These are phyloP conservation scores for Luperina nickerlii DNA, from an alignment of 2,888 invertebrate genomes.

Conservation along the genomic window DNA sequence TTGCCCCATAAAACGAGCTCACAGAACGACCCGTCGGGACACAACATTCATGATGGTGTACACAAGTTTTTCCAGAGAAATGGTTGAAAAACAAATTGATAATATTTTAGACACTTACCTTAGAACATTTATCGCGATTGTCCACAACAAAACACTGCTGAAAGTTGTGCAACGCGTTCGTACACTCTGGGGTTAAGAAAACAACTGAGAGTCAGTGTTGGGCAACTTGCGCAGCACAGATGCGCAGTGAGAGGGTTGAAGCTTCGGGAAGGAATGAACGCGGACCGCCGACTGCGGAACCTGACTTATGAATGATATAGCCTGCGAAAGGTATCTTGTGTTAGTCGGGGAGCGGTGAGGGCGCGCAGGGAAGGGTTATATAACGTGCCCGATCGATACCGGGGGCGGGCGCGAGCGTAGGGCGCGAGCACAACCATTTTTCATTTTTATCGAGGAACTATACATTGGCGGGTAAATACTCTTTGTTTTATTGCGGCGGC, in stretches of 20 bases:
- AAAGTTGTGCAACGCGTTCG: constrained; percentile 69
- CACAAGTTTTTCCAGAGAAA: constrained; percentile 1
- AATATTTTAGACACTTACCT: constrained; percentile 75
- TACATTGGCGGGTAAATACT: constrained; percentile 59
- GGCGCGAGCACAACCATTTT: constrained; percentile 75
- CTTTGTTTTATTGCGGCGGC: constrained; percentile 68
- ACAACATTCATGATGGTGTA: neutral
- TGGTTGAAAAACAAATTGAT: constrained; percentile 31
- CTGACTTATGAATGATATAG: constrained; percentile 81
- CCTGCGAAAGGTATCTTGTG: constrained; percentile 73
- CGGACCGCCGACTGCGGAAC: constrained; percentile 74
- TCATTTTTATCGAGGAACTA: constrained; percentile 70
- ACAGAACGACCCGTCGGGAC: constrained; percentile 4
- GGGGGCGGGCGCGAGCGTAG: constrained; percentile 76
- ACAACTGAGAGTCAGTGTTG: constrained; percentile 81
- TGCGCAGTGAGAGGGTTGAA: constrained; percentile 74
- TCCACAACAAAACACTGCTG: constrained; percentile 79
- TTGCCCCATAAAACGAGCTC: constrained; percentile 46
- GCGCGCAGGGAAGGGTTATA: constrained; percentile 79
- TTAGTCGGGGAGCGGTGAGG: constrained; percentile 65
- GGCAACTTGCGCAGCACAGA: constrained; percentile 63
- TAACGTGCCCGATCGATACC: constrained; percentile 85
- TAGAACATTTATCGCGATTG: constrained; percentile 83
- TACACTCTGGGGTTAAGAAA: constrained; percentile 70
- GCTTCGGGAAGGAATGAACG: constrained; percentile 51